Base-by-base conservation (phyloP, 1,140 invertebrate genomes). In the Batillaria attramentaria region DNA sequence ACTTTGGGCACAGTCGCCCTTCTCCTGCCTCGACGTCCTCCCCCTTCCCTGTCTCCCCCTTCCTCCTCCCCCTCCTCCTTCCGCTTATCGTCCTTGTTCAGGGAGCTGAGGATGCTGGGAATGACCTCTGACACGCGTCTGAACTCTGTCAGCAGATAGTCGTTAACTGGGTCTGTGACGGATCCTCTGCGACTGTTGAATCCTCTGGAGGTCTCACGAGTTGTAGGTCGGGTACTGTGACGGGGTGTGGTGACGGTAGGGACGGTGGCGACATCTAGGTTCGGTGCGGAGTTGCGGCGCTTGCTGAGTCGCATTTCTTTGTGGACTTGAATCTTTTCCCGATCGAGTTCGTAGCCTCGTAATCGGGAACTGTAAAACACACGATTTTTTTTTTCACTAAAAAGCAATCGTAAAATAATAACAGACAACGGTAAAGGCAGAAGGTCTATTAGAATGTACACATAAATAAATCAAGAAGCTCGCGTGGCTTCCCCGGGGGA, bases 71-170 rank as follows among this genome's bases (percentile, higher is more conserved):
- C 41, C 35, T 72, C 39, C 8, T 41, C 39, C 8, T 2, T 41
- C 43, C 65, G 33, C 43, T 79, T 65, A 43, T 85, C 81, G 50
- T 83, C 80, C 68, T 81, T 82, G n/a, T 82, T 83, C n/a, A 87
- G 74, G 18, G 86, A 72, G 20, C 79, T 72, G 6, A 87, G 65
- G 50, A 85, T 85, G 33, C 78, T 79, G 1, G 86, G 86, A 20
- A 87, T 85, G 5, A 87, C 86, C 57, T 83, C 76, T 3, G 86
- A 87, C 74, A 87, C 83, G 62, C 82, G 81, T 69, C 79, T 75
- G 78, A 82, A 85, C 79, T 87, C 86, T 3, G 81, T 81, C 16
- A 87, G 77, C 8, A 87, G 79, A 54, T 87, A 87, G n/a, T 81
- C 80, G 50, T 84, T 84, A 1, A 85, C 81, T 33, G 74, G 50